Percentiles rank a stretch among this genome's conserved stretches.
These are phyloP conservation scores for Papilio helenus DNA, from an alignment of 1,140 invertebrate species.

Conservation along the genomic window DNA sequence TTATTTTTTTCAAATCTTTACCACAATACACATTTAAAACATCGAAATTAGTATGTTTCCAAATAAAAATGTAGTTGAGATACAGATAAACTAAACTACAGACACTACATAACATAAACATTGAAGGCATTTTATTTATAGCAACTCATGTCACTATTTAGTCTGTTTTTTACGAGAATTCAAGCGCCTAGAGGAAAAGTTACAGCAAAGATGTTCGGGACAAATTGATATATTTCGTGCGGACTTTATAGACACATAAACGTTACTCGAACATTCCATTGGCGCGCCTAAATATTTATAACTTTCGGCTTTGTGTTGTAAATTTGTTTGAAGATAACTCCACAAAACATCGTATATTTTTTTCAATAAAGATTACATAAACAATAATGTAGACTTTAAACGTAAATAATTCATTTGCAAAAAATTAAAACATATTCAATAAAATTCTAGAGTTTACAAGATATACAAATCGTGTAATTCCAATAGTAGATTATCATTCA, in stretches of 20 bases:
- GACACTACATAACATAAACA: slow-evolving; percentile 32
- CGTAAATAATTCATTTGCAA: no score
- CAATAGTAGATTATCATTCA: no score
- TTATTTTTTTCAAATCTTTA: no score
- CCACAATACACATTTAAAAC: neutral
- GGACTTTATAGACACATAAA: neutral
- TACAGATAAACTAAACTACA: slow-evolving; percentile 35
- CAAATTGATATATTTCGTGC: slow-evolving; percentile 16
- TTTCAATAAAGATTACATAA: neutral
- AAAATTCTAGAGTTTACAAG: no score
- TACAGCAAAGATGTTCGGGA: neutral
- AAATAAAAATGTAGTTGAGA: slow-evolving; percentile 2
- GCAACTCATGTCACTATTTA: slow-evolving; percentile 49
- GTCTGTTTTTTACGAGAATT: slow-evolving; percentile 45
- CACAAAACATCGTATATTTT: neutral
- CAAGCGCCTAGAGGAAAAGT: slow-evolving; percentile 9
- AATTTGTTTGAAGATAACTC: slow-evolving; percentile 8
- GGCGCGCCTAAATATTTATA: slow-evolving; percentile 16
- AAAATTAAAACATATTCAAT: no score
- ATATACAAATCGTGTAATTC: no score
- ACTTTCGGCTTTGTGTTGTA: slow-evolving; percentile 1
- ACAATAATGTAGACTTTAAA: neutral
- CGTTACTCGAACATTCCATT: slow-evolving; percentile 4
- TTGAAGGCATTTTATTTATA: slow-evolving; percentile 47
- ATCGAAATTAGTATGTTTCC: neutral